Evolutionary conservation across 2,113 vertebrate species (phyloP).

Genomic region (Sminthopsis crassicaudata): DNA sequence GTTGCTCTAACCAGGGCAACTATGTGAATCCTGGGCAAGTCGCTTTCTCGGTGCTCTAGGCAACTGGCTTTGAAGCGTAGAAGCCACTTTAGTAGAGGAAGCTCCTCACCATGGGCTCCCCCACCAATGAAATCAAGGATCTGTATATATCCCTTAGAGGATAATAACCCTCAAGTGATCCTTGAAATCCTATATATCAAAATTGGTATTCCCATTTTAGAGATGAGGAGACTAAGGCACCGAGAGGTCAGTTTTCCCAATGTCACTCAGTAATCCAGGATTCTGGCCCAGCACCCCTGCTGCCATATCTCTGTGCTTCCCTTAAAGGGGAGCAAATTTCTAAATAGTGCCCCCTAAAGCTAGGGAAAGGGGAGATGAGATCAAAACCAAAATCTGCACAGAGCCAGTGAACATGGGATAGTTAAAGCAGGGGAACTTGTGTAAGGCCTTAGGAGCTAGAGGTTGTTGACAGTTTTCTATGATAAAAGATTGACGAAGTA

Average conservation of each 20-base stretch:
- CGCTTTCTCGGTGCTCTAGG: not conserved
- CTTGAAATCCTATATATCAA: not conserved
- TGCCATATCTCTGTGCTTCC: not conserved
- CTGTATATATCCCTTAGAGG: not conserved
- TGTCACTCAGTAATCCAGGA: constrained; percentile 32
- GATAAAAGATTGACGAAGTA: constrained; percentile 60
- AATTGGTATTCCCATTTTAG: constrained; percentile 40
- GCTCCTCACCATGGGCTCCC: not conserved
- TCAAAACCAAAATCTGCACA: not conserved
- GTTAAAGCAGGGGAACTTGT: constrained; percentile 41
- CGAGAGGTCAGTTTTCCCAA: not conserved
- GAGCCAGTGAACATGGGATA: constrained; percentile 48
- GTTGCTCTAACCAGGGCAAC: constrained; percentile 58
- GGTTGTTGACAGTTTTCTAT: constrained; percentile 57
- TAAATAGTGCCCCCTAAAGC: not conserved
- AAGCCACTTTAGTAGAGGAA: not conserved
- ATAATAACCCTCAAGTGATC: not conserved
- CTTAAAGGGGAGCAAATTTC: not conserved
- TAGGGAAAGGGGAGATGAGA: not conserved
- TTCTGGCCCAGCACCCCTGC: not conserved
- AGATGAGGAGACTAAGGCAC: not conserved
- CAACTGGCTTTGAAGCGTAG: not conserved
- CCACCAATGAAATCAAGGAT: not conserved
- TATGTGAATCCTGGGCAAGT: not conserved
- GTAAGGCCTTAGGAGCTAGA: constrained; percentile 32